A percentile compares a stretch with the other conserved stretches of the same genome.
Evolutionary conservation across 1,140 invertebrate genomes (phyloP).

Genomic region (Phortica variegata): DNA sequence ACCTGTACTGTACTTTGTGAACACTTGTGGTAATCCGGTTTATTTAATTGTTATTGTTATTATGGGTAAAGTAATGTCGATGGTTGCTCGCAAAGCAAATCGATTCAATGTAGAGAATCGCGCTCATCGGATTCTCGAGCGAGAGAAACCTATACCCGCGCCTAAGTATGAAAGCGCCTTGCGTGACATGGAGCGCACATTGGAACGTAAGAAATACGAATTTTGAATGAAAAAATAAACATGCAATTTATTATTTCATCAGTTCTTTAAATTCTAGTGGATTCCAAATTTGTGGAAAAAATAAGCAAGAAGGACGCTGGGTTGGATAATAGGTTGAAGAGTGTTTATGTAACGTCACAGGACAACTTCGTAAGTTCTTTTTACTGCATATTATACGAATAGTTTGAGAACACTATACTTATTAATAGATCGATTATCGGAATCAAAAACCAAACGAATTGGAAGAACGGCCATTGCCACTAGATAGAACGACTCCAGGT

Average conservation of each 20-base stretch:
- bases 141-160: conserved; percentile 67
- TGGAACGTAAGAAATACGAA: conserved; percentile 58
- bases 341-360: conserved; percentile 69
- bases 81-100: conserved; percentile 58
- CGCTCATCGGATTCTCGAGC: conserved; percentile 66
- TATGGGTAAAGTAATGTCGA: conserved; percentile 63
- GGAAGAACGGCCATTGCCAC: conserved; percentile 30
- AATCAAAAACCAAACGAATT: conserved; percentile 11
- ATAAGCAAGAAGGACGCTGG: conserved; percentile 62
- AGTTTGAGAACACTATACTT: background rate
- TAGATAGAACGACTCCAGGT: conserved; percentile 44
- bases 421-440: conserved; percentile 27
- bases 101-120: conserved; percentile 72
- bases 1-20: too few species aligned
- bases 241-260: conserved; percentile 1
- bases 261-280: conserved; percentile 56
- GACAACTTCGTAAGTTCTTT: conserved; percentile 53
- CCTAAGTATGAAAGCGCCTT: conserved; percentile 64
- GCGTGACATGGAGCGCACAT: conserved; percentile 64
- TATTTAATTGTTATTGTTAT: too few species aligned
- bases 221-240: conserved; percentile 10
- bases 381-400: background rate
- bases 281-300: conserved; percentile 63
- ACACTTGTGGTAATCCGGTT: too few species aligned
- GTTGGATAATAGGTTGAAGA: conserved; percentile 65